Evolutionary conservation across 2,888 invertebrate genomes (phyloP).

Genomic region (Nebria brevicollis): DNA sequence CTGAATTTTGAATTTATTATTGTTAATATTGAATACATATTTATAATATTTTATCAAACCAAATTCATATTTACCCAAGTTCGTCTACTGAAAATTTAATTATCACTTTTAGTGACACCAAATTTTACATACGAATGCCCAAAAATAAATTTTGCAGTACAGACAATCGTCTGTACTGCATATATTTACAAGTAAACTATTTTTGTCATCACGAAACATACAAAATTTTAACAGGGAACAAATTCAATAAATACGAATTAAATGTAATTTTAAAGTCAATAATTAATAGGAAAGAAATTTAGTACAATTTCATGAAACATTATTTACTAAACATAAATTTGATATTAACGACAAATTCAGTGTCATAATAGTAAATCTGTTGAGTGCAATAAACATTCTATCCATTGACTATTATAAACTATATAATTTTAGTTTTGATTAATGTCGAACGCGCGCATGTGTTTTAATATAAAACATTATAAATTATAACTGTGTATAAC

Average conservation of each 20-base stretch:
- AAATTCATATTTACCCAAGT: too few species aligned
- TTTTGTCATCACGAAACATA: too few species aligned
- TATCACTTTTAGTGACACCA: too few species aligned
- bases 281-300: neutral
- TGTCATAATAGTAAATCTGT: neutral
- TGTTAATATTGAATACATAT: neutral
- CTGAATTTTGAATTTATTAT: slow-evolving; percentile 4
- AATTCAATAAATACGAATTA: too few species aligned
- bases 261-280: too few species aligned
- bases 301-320: neutral
- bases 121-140: too few species aligned
- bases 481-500: slow-evolving; percentile 33
- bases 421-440: neutral
- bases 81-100: too few species aligned
- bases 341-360: neutral
- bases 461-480: slow-evolving; percentile 1
- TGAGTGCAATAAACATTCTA: neutral
- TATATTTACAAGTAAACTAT: too few species aligned
- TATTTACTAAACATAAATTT: neutral
- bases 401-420: neutral
- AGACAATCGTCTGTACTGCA: too few species aligned
- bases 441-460: neutral
- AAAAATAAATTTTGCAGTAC: too few species aligned
- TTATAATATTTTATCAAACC: too few species aligned
- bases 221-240: too few species aligned